These are phyloP conservation scores for Bombycilla garrulus DNA, from an alignment of 2,113 vertebrate genomes.

Conservation along the genomic window DNA sequence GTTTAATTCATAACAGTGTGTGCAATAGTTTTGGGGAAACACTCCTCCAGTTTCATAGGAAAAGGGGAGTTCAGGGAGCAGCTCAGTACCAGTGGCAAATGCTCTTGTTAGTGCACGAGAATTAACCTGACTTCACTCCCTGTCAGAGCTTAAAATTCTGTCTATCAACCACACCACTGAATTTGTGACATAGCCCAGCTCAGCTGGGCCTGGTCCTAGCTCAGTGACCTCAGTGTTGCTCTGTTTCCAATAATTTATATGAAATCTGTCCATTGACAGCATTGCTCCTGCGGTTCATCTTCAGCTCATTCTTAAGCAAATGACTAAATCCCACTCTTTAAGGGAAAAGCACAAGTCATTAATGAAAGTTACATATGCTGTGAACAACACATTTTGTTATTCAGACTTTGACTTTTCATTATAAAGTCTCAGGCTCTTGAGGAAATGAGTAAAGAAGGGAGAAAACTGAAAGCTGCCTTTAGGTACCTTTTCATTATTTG, in stretches of 20 bases:
- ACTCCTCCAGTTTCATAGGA: neutral
- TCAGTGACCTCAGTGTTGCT: neutral
- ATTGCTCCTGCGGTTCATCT: neutral
- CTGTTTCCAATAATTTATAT: neutral
- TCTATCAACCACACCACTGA: neutral
- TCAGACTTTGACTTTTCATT: neutral
- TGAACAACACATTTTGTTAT: neutral
- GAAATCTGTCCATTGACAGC: neutral
- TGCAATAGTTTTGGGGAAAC: fast-evolving
- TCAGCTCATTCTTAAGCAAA: neutral
- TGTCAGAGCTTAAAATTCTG: neutral
- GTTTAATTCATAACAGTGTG: too few species aligned
- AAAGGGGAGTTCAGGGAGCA: neutral
- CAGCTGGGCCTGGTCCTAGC: neutral
- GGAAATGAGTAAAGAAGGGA: neutral
- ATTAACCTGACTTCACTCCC: neutral
- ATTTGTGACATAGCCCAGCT: neutral
- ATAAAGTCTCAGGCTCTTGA: neutral
- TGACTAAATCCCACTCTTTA: neutral
- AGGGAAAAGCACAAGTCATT: neutral
- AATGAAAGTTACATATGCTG: neutral
- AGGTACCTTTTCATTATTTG: neutral
- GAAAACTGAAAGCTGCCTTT: neutral
- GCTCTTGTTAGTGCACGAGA: neutral
- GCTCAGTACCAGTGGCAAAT: neutral